Base-by-base conservation (phyloP, 2,888 invertebrate species). In the Frankliniella fusca region DNA sequence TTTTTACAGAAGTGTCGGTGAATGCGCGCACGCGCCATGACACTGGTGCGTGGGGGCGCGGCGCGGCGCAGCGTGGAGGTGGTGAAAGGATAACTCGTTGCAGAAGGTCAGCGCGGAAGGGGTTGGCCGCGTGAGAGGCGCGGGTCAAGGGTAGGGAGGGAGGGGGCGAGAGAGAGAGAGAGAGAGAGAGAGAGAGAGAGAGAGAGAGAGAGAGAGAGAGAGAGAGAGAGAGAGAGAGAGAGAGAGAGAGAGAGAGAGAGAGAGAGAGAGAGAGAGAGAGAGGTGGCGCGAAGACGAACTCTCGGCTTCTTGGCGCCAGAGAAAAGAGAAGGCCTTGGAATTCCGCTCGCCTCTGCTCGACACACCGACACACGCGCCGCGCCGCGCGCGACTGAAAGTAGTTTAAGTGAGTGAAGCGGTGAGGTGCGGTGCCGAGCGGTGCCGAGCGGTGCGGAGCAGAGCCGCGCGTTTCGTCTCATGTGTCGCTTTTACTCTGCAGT, bases 261-360 rank as follows among this genome's bases (percentile, higher is more conserved):
- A 5, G 38, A 38, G 38, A 38, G 38, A 2, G 38, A 38, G 5
- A 38, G 38, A 38, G 38, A 2, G 38, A 5, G 38, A 38, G 38
- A 38, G 38, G 38, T 38, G 38, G 38, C 38, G 38, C 38, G 38
- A 38, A 38, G 38, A 38, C 38, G 38, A 38, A 38, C 38, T 3
- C 54, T 3, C 54, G 54, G 54, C 54, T 9, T 12, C 54, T 18
- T 18, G 15, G 54, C 54, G 61, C 61, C 61, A 61, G 61, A n/a
- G 61, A 61, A 61, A 61, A 61, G 61, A n/a, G 61, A 61, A 61
- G 61, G 61, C 61, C 61, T 61, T 61, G 61, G n/a, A 61, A 61
- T 61, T 61, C 61, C 61, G 61, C 61, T 18, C 61, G 61, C 61
- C 54, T 38, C 38, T 38, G 38, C 38, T 38, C 38, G 38, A 38